A percentile compares a stretch with the other conserved stretches of the same genome.
These are phyloP conservation scores for Cosmia pyralina DNA, from an alignment of 2,888 invertebrate species.

Conservation along the genomic window DNA sequence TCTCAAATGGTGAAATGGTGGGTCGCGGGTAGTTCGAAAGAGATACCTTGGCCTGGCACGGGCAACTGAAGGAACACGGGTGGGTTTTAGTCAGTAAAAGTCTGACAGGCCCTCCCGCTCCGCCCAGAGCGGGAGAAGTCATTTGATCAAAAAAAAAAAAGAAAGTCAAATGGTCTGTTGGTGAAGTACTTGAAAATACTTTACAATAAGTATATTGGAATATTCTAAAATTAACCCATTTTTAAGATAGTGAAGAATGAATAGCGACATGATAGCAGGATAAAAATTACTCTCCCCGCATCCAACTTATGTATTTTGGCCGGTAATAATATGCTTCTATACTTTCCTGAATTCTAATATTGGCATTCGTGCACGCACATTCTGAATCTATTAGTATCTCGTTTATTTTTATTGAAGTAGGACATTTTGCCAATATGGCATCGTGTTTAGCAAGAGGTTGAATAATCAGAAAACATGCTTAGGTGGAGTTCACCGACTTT, in stretches of 20 bases:
- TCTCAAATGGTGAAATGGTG: background rate
- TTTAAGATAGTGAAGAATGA: background rate
- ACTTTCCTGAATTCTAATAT: conserved; percentile 23
- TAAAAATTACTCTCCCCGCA: too few relatives aligned
- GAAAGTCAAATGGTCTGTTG: too few relatives aligned
- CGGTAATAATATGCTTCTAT: conserved; percentile 11
- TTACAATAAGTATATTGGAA: too few relatives aligned
- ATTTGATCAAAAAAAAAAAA: too few relatives aligned
- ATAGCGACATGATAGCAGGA: background rate
- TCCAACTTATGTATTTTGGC: background rate
- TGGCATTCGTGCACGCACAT: conserved; percentile 5
- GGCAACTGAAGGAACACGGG: too few relatives aligned
- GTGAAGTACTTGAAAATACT: background rate
- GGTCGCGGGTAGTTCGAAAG: too few relatives aligned
- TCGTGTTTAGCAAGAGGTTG: background rate
- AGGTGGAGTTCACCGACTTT: too few relatives aligned
- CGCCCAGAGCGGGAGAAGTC: too few relatives aligned
- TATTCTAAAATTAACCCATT: background rate
- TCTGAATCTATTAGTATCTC: conserved; percentile 7
- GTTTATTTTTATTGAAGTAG: conserved; percentile 14
- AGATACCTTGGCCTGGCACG: too few relatives aligned
- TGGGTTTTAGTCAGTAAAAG: too few relatives aligned
- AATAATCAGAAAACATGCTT: conserved; percentile 1
- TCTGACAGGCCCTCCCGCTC: too few relatives aligned
- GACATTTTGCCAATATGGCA: background rate